Percentiles rank a stretch among this genome's conserved stretches.
These are phyloP conservation scores for Sisyra terminalis DNA, from an alignment of 2,888 invertebrate species.

Conservation along the genomic window DNA sequence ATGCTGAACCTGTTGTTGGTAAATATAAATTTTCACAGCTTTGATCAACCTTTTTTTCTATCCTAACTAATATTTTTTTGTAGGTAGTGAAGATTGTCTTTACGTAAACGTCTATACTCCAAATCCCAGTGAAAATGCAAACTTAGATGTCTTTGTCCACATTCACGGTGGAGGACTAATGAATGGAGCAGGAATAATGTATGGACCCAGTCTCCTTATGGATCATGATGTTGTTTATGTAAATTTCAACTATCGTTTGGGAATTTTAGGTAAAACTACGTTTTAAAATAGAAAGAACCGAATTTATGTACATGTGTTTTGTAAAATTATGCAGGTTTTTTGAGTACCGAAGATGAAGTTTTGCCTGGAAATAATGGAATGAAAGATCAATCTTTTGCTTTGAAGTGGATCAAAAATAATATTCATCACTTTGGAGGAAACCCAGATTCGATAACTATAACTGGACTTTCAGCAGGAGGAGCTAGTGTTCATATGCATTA, in stretches of 20 bases:
- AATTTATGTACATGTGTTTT: conserved; percentile 9
- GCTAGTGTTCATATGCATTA: conserved; percentile 60
- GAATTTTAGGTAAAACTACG: conserved; percentile 39
- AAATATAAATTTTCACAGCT: no score
- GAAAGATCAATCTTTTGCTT: conserved; percentile 54
- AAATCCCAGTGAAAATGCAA: conserved; percentile 23
- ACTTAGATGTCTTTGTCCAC: conserved; percentile 42
- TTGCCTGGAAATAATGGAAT: conserved; percentile 57
- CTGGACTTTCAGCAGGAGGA: conserved; percentile 58
- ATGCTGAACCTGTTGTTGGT: no score
- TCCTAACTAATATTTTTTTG: no score
- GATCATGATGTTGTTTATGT: conserved; percentile 46
- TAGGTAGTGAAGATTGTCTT: conserved; percentile 51
- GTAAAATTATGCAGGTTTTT: conserved; percentile 36
- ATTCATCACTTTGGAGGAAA: conserved; percentile 56
- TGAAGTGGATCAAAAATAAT: conserved; percentile 52
- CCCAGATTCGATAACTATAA: conserved; percentile 46
- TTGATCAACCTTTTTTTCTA: no score
- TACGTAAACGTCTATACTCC: conserved; percentile 47
- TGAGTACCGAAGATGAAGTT: conserved; percentile 52
- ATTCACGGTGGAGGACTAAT: conserved; percentile 57
- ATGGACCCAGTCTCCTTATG: conserved; percentile 41
- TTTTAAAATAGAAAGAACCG: conserved; percentile 4
- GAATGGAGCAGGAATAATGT: conserved; percentile 37
- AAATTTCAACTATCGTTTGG: conserved; percentile 54